Evolutionary conservation across 1,140 invertebrate species (phyloP).

Genomic region (Heliconius hermathena): DNA sequence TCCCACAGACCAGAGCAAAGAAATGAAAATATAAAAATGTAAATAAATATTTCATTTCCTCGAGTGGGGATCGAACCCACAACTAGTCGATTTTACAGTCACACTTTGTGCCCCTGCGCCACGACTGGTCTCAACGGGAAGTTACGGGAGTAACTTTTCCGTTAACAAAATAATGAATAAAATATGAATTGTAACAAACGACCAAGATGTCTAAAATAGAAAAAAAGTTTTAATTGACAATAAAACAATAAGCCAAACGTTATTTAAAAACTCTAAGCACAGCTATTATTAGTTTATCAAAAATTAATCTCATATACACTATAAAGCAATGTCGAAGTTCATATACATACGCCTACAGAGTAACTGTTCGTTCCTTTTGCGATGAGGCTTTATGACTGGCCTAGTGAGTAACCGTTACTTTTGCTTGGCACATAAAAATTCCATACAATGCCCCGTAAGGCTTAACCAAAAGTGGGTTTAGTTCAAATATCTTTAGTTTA

Average conservation of each 20-base stretch:
- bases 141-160: too few species aligned
- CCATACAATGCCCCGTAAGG: neutral
- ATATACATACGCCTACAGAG: neutral
- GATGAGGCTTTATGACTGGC: neutral
- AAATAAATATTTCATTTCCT: too few species aligned
- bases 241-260: neutral
- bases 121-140: too few species aligned
- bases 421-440: neutral
- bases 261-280: too few species aligned
- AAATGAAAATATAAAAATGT: too few species aligned
- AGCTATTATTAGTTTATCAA: neutral
- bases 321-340: constrained; percentile 2
- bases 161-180: too few species aligned
- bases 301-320: neutral
- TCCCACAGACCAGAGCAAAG: too few species aligned
- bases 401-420: neutral
- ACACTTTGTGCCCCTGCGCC: too few species aligned
- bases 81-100: too few species aligned
- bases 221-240: neutral
- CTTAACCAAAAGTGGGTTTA: neutral
- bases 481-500: neutral
- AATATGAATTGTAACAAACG: too few species aligned
- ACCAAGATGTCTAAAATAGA: too few species aligned
- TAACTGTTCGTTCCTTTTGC: neutral
- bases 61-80: too few species aligned